Conservation (phyloP, 2,797 vertebrate genomes). For the Cheirogaleus major region DNA sequence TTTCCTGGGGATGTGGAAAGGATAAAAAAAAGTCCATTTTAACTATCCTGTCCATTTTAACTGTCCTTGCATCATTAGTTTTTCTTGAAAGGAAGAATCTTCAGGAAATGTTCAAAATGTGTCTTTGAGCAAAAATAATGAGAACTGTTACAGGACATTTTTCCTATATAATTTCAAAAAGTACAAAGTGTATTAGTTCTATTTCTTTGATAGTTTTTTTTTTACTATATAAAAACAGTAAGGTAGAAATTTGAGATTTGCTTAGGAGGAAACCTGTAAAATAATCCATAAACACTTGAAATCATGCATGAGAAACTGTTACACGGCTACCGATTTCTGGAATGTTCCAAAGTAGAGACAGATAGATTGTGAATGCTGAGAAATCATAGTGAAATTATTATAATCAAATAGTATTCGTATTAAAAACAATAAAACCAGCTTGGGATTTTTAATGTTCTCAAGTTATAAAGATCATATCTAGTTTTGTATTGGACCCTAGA, state of each 20-base stretch:
- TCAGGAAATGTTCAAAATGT: conserved; percentile 12
- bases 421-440: background rate
- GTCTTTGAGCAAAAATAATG: conserved; percentile 29
- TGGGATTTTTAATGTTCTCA: background rate
- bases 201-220: background rate
- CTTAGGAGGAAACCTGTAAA: background rate
- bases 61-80: background rate
- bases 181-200: background rate
- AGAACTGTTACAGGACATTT: background rate
- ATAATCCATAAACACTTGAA: background rate
- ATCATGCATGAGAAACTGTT: background rate
- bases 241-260: background rate
- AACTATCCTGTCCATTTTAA: background rate
- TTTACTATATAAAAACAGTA: background rate
- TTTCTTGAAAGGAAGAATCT: background rate
- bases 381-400: background rate
- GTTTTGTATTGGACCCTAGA: background rate
- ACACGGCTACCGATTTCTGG: background rate
- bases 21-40: background rate
- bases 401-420: background rate
- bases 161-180: background rate
- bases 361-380: background rate
- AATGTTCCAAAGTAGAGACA: conserved; percentile 14
- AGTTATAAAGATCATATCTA: background rate
- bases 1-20: background rate